A percentile compares a stretch with the other conserved stretches of the same genome.
phyloP scores from a whole-genome alignment of 2,888 invertebrate species.

The Bombylius discolor region DNA sequence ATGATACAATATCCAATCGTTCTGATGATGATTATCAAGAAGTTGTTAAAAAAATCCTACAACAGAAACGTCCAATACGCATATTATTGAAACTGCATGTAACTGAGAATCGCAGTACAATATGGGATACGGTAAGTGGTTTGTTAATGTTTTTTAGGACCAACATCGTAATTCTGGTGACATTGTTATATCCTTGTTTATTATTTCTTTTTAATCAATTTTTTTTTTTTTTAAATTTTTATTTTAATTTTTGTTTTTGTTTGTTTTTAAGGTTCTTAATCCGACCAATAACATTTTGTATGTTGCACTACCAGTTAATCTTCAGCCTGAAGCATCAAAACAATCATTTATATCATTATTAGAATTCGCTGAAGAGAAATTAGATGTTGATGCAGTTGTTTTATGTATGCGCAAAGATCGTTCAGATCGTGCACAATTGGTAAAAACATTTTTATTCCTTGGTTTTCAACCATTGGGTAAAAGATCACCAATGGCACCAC shows the following conservation, averaged over 20 bases:
- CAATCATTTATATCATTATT: slow-evolving; percentile 87
- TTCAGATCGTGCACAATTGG: slow-evolving; percentile 68
- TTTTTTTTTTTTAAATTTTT: neutral
- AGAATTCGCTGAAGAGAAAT: slow-evolving; percentile 90
- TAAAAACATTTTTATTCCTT: slow-evolving; percentile 94
- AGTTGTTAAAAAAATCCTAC: slow-evolving; percentile 50
- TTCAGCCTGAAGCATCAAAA: slow-evolving; percentile 84
- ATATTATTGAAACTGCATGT: slow-evolving; percentile 65
- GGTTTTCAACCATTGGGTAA: slow-evolving; percentile 84
- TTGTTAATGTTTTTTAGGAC: no score
- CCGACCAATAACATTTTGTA: slow-evolving; percentile 58
- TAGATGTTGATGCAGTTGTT: slow-evolving; percentile 66
- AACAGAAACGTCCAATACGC: slow-evolving; percentile 54
- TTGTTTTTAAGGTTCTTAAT: slow-evolving; percentile 26
- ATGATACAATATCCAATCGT: slow-evolving; percentile 30
- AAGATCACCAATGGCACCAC: slow-evolving; percentile 61
- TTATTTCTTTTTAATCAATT: neutral
- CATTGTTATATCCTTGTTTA: neutral
- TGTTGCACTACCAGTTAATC: slow-evolving; percentile 74
- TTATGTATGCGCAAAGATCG: slow-evolving; percentile 72
- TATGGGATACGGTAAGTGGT: slow-evolving; percentile 67
- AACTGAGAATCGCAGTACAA: slow-evolving; percentile 62
- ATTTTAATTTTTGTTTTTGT: neutral
- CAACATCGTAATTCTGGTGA: no score
- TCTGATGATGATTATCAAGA: slow-evolving; percentile 37